Evolutionary conservation across 1,140 invertebrate genomes (phyloP).

Genomic region (Cyrtorhinus lividipennis): DNA sequence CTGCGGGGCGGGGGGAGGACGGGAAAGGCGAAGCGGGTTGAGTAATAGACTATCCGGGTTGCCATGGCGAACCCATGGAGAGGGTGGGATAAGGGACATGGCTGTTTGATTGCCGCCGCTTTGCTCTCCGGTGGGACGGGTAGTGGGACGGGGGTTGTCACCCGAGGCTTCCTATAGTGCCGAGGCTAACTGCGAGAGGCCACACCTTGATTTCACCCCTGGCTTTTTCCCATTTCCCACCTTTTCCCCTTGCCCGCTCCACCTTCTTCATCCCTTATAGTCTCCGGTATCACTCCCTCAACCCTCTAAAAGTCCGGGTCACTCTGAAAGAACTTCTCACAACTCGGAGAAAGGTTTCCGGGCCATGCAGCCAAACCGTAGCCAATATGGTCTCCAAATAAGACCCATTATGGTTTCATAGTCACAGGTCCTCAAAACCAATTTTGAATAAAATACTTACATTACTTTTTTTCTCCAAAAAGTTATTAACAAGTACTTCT

Average conservation of each 20-base stretch:
- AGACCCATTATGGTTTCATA: too few relatives aligned
- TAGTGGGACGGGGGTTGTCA: not conserved
- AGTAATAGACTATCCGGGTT: constrained; percentile 2
- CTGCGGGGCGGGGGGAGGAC: not conserved
- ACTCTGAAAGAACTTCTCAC: too few relatives aligned
- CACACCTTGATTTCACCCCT: constrained; percentile 2
- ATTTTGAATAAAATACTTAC: too few relatives aligned
- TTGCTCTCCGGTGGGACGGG: not conserved
- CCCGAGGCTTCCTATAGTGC: not conserved
- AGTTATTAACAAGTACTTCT: too few relatives aligned
- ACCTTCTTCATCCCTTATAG: too few relatives aligned
- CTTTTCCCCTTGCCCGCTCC: not conserved
- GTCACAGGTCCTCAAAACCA: too few relatives aligned
- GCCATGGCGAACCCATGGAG: not conserved
- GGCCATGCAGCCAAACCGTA: too few relatives aligned
- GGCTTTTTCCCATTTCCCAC: not conserved
- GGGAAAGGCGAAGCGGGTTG: not conserved
- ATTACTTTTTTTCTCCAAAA: too few relatives aligned
- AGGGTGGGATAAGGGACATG: not conserved
- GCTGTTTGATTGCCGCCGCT: constrained; percentile 8
- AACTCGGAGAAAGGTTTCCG: too few relatives aligned
- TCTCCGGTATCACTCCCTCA: too few relatives aligned
- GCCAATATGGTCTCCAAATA: too few relatives aligned
- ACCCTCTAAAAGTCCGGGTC: too few relatives aligned
- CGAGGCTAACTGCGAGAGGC: not conserved